Conservation (phyloP, 2,888 invertebrate genomes). For the Drosophila tripunctata region DNA sequence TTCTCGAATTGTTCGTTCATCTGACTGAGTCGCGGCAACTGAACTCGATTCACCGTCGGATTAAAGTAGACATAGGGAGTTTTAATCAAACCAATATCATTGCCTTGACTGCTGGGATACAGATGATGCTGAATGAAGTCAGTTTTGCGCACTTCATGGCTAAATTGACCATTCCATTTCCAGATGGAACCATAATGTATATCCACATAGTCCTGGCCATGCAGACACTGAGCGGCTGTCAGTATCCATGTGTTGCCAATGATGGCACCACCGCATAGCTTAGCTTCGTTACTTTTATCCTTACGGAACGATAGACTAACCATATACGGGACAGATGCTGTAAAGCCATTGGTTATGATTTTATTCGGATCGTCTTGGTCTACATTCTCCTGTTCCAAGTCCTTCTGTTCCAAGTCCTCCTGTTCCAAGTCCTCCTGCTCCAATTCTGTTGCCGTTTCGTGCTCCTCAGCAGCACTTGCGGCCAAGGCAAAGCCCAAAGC, state of each 20-base stretch:
- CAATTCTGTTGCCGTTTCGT: neutral
- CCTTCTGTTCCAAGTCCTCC: neutral
- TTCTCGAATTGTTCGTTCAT: conserved; percentile 14
- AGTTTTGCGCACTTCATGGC: neutral
- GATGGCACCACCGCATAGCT: conserved; percentile 34
- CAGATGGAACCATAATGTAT: conserved; percentile 66
- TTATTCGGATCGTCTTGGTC: neutral
- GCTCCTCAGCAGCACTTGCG: neutral
- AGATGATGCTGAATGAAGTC: conserved; percentile 9
- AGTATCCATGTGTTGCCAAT: conserved; percentile 38
- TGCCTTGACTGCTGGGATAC: conserved; percentile 1
- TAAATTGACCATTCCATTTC: neutral
- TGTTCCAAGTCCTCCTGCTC: neutral
- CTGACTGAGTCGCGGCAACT: conserved; percentile 15
- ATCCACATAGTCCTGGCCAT: neutral
- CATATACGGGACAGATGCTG: conserved; percentile 44
- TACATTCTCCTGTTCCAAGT: neutral
- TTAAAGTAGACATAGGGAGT: conserved; percentile 26
- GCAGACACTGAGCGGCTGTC: conserved; percentile 35
- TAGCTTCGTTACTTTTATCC: neutral
- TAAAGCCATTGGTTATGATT: conserved; percentile 56
- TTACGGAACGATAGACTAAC: conserved; percentile 38
- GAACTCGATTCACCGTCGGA: neutral
- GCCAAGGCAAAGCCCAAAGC: neutral
- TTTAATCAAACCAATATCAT: conserved; percentile 56